A percentile compares a stretch with the other conserved stretches of the same genome.
These are phyloP conservation scores for Bombus breviceps DNA, from an alignment of 1,140 invertebrate species.

Conservation along the genomic window DNA sequence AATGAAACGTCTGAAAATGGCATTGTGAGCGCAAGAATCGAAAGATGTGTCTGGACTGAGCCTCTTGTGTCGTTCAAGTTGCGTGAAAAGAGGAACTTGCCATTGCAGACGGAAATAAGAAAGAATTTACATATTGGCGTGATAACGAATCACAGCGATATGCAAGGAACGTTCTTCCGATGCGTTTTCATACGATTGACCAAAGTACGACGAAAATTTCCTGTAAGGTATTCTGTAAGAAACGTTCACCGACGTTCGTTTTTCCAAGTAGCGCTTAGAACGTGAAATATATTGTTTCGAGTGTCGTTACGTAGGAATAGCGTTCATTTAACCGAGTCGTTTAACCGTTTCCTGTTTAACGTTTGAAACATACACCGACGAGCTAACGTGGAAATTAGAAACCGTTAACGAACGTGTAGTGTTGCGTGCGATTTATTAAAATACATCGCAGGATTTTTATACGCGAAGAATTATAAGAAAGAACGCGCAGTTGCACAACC, in stretches of 20 bases:
- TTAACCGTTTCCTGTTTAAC: conserved; percentile 9
- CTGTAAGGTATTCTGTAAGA: not conserved
- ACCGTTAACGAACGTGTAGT: not conserved
- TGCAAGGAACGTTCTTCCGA: not conserved
- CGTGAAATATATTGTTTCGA: not conserved
- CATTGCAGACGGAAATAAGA: not conserved
- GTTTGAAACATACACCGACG: not conserved
- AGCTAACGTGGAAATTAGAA: not conserved
- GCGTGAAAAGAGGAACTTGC: not conserved
- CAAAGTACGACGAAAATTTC: too few species aligned
- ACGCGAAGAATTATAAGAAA: not conserved
- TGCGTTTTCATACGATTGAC: too few species aligned
- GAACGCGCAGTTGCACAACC: not conserved
- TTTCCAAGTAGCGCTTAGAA: not conserved
- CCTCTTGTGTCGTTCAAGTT: not conserved
- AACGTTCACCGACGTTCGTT: not conserved
- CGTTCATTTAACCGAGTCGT: not conserved
- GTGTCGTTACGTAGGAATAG: not conserved
- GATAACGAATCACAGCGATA: not conserved
- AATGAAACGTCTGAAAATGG: not conserved
- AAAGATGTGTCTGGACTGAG: not conserved
- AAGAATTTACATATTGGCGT: not conserved
- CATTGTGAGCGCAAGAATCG: not conserved
- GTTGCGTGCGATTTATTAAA: not conserved
- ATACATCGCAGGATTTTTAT: not conserved